These are phyloP conservation scores for Aphidius gifuensis DNA, from an alignment of 1,140 invertebrate species.

Conservation along the genomic window DNA sequence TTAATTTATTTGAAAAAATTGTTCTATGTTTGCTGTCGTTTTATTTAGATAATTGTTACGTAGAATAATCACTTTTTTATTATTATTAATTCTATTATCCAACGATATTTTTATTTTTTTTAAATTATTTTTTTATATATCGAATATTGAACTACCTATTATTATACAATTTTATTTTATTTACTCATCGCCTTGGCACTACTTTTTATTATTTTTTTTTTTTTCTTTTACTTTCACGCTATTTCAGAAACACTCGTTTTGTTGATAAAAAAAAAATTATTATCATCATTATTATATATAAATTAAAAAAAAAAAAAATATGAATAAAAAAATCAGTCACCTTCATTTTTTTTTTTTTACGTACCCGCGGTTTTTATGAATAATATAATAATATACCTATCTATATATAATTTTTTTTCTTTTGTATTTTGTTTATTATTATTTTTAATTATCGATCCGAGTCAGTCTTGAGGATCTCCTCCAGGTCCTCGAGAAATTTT, in stretches of 20 bases:
- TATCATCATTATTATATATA: no score
- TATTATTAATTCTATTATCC: neutral
- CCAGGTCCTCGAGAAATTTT: conserved; percentile 30
- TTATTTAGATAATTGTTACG: conserved; percentile 37
- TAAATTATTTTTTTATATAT: conserved; percentile 23
- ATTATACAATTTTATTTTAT: conserved; percentile 46
- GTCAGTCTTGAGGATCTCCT: conserved; percentile 44
- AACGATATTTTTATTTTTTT: conserved; percentile 3
- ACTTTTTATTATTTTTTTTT: conserved; percentile 18
- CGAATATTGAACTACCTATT: conserved; percentile 52
- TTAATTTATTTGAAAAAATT: no score
- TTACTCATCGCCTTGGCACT: conserved; percentile 27
- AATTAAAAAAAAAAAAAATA: no score
- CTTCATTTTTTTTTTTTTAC: conserved; percentile 17
- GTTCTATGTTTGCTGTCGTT: no score
- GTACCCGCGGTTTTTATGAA: neutral
- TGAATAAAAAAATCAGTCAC: neutral
- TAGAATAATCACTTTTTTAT: conserved; percentile 44
- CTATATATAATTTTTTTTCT: conserved; percentile 5
- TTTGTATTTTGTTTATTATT: conserved; percentile 8
- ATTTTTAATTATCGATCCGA: conserved; percentile 28
- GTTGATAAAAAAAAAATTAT: no score
- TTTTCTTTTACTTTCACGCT: neutral
- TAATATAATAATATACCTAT: conserved; percentile 10
- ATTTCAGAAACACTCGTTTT: no score